Conservation (phyloP, 2,888 invertebrate genomes). For the Drosophila borborema region DNA sequence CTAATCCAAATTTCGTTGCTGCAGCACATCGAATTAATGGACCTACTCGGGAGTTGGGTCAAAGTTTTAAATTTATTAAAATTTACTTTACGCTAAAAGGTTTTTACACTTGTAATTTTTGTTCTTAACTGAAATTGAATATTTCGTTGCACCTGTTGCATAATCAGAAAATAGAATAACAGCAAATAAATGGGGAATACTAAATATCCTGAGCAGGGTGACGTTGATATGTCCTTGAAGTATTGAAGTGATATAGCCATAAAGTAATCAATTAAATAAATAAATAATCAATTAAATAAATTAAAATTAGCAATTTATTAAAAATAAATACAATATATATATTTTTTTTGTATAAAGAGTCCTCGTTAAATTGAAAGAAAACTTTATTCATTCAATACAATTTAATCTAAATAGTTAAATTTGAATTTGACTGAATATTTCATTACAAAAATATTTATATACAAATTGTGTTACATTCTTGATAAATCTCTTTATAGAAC, state of each 20-base stretch:
- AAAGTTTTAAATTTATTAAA: conserved; percentile 72
- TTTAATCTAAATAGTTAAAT: too few relatives aligned
- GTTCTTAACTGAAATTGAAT: conserved; percentile 19
- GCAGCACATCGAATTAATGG: conserved; percentile 41
- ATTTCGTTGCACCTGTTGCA: not conserved
- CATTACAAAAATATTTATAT: too few relatives aligned
- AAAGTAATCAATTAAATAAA: too few relatives aligned
- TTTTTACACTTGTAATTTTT: conserved; percentile 38
- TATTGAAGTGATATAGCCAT: too few relatives aligned
- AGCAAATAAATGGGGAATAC: not conserved
- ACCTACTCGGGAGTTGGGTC: conserved; percentile 28
- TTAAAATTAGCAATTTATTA: too few relatives aligned
- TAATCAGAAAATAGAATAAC: not conserved
- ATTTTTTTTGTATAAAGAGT: too few relatives aligned
- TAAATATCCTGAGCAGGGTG: not conserved
- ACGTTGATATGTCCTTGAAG: not conserved
- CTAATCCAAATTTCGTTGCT: conserved; percentile 23
- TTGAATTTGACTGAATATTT: too few relatives aligned
- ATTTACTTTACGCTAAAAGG: conserved; percentile 68
- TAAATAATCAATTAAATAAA: too few relatives aligned
- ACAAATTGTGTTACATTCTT: too few relatives aligned
- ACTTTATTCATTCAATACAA: too few relatives aligned
- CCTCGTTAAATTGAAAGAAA: too few relatives aligned
- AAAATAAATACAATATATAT: too few relatives aligned
- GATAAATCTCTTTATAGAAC: not conserved